Evolutionary conservation across 2,113 vertebrate genomes (phyloP).

Genomic region (Irena cyanogastra): DNA sequence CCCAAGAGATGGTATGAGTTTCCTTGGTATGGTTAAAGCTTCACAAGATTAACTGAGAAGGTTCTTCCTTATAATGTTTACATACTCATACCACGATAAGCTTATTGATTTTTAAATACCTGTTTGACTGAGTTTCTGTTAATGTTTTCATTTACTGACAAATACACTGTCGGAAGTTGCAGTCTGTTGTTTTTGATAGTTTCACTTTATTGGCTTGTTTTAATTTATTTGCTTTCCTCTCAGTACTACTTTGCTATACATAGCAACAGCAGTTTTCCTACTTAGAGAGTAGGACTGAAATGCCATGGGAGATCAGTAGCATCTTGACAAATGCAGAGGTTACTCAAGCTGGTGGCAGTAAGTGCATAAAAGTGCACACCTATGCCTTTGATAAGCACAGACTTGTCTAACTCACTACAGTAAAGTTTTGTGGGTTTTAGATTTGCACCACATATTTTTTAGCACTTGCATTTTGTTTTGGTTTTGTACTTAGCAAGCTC

Average conservation of each 20-base stretch:
- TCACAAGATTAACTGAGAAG: not conserved
- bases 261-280: not conserved
- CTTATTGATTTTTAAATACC: not conserved
- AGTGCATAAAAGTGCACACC: not conserved
- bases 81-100: not conserved
- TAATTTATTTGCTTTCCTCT: not conserved
- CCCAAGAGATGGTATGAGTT: not conserved
- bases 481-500: conserved; percentile 10
- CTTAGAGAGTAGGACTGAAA: not conserved
- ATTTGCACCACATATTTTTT: not conserved
- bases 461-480: not conserved
- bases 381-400: not conserved
- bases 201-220: not conserved
- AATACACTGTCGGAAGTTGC: not conserved
- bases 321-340: not conserved
- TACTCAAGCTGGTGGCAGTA: not conserved
- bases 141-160: not conserved
- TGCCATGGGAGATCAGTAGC: not conserved
- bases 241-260: not conserved
- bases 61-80: not conserved
- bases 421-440: not conserved
- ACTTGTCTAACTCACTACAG: not conserved
- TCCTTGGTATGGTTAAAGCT: not conserved
- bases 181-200: not conserved
- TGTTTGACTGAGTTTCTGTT: not conserved